Evolutionary conservation across 2,113 vertebrate species (phyloP).

Genomic region (Cyprinodon variegatus): DNA sequence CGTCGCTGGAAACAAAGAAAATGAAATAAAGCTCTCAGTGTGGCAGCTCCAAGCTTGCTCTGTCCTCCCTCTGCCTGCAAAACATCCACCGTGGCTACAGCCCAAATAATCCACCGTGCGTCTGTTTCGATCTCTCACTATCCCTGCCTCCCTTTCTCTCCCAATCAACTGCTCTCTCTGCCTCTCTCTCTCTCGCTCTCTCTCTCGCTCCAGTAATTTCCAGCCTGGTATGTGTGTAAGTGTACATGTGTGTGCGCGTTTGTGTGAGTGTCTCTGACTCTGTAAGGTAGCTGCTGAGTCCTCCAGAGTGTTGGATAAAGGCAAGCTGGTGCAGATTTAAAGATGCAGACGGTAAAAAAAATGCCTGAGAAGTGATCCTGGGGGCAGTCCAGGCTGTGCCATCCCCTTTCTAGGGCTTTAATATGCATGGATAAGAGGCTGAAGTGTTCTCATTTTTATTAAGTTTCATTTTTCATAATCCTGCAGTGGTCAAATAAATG

Average conservation of each 20-base stretch:
- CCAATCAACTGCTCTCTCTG: slow-evolving; percentile 34
- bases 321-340: slow-evolving; percentile 59
- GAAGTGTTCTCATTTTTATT: background rate
- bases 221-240: slow-evolving; percentile 32
- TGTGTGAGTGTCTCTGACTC: slow-evolving; percentile 6
- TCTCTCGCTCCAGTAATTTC: slow-evolving; percentile 73
- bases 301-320: slow-evolving; percentile 39
- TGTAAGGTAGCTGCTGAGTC: slow-evolving; percentile 41
- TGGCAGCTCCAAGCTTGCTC: slow-evolving; percentile 45
- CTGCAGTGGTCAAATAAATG: background rate
- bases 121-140: slow-evolving; percentile 41
- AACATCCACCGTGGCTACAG: slow-evolving; percentile 75
- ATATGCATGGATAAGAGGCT: background rate
- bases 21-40: slow-evolving; percentile 25
- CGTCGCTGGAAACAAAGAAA: slow-evolving; percentile 19
- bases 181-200: slow-evolving; percentile 51
- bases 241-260: background rate
- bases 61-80: slow-evolving; percentile 50
- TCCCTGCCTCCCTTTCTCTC: slow-evolving; percentile 16
- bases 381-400: background rate
- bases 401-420: background rate
- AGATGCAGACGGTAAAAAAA: slow-evolving; percentile 41
- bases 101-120: slow-evolving; percentile 68
- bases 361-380: slow-evolving; percentile 20
- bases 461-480: background rate